Percentiles rank a stretch among this genome's conserved stretches.
phyloP scores from a whole-genome alignment of 37 sponge, comb jelly and placozoan genomes.

The Halichondria panicea region DNA sequence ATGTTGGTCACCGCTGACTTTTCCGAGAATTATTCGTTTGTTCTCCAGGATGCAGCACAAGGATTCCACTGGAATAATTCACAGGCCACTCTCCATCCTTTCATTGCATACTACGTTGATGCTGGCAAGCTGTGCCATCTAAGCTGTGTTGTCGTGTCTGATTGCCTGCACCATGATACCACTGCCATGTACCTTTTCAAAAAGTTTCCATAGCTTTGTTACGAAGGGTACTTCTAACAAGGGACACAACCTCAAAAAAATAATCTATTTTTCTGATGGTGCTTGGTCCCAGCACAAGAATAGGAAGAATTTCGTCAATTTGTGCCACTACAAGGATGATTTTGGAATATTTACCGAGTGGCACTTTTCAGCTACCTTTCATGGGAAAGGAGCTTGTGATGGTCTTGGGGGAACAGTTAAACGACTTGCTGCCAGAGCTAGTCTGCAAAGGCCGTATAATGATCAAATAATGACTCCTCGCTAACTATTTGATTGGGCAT shows the following conservation, averaged over 20 bases:
- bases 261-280: constrained; percentile 55
- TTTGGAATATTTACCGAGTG: constrained; percentile 48
- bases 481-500: constrained; percentile 51
- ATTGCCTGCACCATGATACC: constrained; percentile 50
- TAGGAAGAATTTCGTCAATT: constrained; percentile 40
- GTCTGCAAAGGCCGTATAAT: constrained; percentile 50
- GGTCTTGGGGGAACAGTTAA: constrained; percentile 50
- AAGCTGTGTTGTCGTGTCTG: constrained; percentile 39
- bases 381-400: constrained; percentile 61
- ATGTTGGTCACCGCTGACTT: constrained; percentile 40
- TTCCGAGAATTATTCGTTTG: constrained; percentile 58
- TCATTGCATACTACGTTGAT: constrained; percentile 39
- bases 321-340: constrained; percentile 28
- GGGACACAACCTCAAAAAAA: constrained; percentile 33
- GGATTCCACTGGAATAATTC: constrained; percentile 70
- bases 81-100: constrained; percentile 63
- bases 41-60: constrained; percentile 56
- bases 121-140: constrained; percentile 19
- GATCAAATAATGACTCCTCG: constrained; percentile 56
- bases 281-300: constrained; percentile 46
- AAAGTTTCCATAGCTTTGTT: constrained; percentile 18
- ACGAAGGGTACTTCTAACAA: neutral
- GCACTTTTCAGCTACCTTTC: constrained; percentile 66
- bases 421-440: constrained; percentile 52
- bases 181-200: constrained; percentile 36